Percentiles rank a stretch among this genome's conserved stretches.
phyloP scores from a whole-genome alignment of 2,888 invertebrate species.

The Euplexia lucipara region DNA sequence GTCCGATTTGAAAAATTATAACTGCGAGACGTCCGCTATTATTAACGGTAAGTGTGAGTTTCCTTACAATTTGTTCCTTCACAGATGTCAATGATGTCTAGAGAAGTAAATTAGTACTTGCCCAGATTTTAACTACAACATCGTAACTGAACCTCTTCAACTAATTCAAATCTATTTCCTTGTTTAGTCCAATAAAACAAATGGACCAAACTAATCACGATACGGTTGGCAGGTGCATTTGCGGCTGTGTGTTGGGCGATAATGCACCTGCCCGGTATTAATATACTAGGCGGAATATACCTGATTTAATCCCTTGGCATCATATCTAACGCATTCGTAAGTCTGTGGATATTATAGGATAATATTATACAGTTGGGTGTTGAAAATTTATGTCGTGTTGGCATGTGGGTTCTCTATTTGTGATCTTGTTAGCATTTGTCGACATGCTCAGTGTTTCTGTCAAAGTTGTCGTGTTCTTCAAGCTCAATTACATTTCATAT shows the following conservation, averaged over 20 bases:
- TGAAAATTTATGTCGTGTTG: constrained; percentile 19
- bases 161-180: not conserved
- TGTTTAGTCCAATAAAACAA: constrained; percentile 17
- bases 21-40: too few relatives aligned
- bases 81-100: too few relatives aligned
- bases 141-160: too few relatives aligned
- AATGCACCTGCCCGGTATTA: constrained; percentile 42
- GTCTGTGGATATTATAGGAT: constrained; percentile 1
- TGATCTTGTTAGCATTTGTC: constrained; percentile 36
- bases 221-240: constrained; percentile 69
- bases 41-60: too few relatives aligned
- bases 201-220: constrained; percentile 26
- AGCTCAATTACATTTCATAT: constrained; percentile 1
- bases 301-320: constrained; percentile 28
- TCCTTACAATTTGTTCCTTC: too few relatives aligned
- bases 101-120: too few relatives aligned
- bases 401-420: constrained; percentile 14
- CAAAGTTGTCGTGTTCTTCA: constrained; percentile 4
- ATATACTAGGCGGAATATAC: constrained; percentile 16
- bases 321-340: constrained; percentile 7
- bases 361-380: constrained; percentile 20
- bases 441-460: constrained; percentile 14
- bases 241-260: constrained; percentile 20
- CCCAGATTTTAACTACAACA: too few relatives aligned
- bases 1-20: too few relatives aligned